Base-by-base conservation (phyloP, 1,140 invertebrate species). In the Platorchestia sp. region DNA sequence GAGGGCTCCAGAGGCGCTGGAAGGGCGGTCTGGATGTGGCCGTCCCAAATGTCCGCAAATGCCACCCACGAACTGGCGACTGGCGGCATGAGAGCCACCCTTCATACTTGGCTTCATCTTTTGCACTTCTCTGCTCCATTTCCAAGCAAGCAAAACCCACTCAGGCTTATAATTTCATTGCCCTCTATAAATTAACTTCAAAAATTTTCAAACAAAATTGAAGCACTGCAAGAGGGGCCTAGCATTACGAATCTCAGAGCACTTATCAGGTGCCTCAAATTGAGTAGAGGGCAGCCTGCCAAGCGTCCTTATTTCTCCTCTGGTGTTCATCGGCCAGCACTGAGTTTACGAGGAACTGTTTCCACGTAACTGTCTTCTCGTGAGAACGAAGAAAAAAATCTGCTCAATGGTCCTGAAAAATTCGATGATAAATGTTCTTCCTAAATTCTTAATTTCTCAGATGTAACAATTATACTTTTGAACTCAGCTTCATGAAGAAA, bases 101-200 rank as follows among this genome's bases (percentile, higher is more conserved):
- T 75, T 10, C 1, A 75, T 75, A 22, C 36, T 22, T 27, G 36
- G 59, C 59, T 75, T 36, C 59, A 75, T 75, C 59, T 22, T 75
- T 27, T 75, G 59, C 59, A 75, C 59, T 75, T 75, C 59, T 75
- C 59, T 75, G 27, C 36, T 75, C 59, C 27, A 27, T 75, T 75
- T 75, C 59, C 14, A 75, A 36, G 1, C 14, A 75, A 75, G 59
- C 59, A 75, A 75, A 51, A 75, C 59, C 59, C 59, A 75, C 59
- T 75, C 59, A 75, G 59, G 59, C 59, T 75, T 75, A 75, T 75
- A 75, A 75, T 75, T 75, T 75, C 27, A 75, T 75, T 75, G 59
- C 59, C 59, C 59, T 75, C 59, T 75, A 75, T 75, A 75, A 75
- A 75, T 75, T 75, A 75, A 75, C 59, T 75, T 75, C 14, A 27